Evolutionary conservation across 2,888 invertebrate species (phyloP).

Genomic region (Plemyria rubiginata): DNA sequence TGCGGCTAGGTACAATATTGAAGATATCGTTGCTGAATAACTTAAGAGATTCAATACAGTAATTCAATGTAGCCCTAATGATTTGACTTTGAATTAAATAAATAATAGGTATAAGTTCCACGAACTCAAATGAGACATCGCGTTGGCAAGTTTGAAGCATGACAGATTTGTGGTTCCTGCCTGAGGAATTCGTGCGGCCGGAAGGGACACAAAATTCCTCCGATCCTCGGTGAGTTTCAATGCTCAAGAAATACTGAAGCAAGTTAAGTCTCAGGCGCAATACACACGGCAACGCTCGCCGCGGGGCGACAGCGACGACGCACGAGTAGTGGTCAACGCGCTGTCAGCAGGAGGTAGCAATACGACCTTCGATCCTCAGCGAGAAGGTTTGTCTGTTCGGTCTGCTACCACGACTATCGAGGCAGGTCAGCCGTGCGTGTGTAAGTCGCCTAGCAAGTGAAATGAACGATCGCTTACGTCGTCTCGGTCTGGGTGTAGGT

Average conservation of each 20-base stretch:
- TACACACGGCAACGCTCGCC: neutral
- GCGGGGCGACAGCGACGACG: too few relatives aligned
- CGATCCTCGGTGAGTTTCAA: conserved; percentile 8
- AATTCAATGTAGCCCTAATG: neutral
- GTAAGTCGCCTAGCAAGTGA: conserved; percentile 47
- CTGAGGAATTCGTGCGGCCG: conserved; percentile 32
- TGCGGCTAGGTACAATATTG: too few relatives aligned
- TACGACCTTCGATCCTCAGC: neutral
- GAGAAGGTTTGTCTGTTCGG: neutral
- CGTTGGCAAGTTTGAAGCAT: conserved; percentile 11
- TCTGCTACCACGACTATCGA: neutral
- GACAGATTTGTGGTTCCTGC: conserved; percentile 17
- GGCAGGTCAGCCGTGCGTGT: neutral
- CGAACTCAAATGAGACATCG: conserved; percentile 20
- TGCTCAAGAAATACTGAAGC: conserved; percentile 13
- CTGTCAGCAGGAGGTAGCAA: too few relatives aligned
- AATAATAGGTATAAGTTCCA: conserved; percentile 19
- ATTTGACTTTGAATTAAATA: neutral
- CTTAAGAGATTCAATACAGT: too few relatives aligned
- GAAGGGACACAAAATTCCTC: conserved; percentile 14
- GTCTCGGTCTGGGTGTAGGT: conserved; percentile 52
- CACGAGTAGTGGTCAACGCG: too few relatives aligned
- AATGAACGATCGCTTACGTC: conserved; percentile 54
- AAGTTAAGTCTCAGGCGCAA: conserved; percentile 13
- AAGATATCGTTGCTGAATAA: too few relatives aligned